phyloP scores from a whole-genome alignment of 2,113 vertebrate genomes.

The Heteronetta atricapilla region DNA sequence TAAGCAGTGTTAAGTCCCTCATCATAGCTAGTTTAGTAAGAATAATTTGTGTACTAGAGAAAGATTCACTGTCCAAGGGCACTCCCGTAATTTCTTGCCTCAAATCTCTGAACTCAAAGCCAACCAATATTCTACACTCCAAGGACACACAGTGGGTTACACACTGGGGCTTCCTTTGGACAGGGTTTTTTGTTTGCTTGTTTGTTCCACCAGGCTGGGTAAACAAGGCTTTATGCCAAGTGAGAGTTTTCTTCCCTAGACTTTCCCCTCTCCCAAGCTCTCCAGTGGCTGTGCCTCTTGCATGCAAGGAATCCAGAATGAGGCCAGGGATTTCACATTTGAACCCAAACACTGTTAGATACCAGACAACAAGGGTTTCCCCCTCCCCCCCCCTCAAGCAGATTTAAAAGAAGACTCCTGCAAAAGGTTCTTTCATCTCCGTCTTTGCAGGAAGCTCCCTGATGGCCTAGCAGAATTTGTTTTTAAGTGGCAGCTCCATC shows the following conservation, averaged over 20 bases:
- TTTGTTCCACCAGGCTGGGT: slow-evolving; percentile 42
- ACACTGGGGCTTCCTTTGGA: slow-evolving; percentile 18
- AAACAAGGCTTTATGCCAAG: slow-evolving; percentile 30
- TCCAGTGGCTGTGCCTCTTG: not conserved
- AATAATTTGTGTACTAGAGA: not conserved
- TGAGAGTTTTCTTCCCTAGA: not conserved
- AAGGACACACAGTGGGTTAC: slow-evolving; percentile 3
- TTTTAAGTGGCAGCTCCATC: slow-evolving; percentile 56
- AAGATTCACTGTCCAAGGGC: not conserved
- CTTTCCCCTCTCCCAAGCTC: not conserved
- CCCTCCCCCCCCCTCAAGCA: not conserved
- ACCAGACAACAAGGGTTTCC: slow-evolving; percentile 5
- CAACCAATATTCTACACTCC: not conserved
- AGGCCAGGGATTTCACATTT: slow-evolving; percentile 41
- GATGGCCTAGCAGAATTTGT: slow-evolving; percentile 15
- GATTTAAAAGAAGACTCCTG: slow-evolving; percentile 21
- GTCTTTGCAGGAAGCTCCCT: not conserved
- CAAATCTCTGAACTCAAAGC: not conserved
- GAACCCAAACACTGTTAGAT: slow-evolving; percentile 13
- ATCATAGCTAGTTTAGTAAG: not conserved
- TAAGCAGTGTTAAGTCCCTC: not conserved
- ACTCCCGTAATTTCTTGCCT: not conserved
- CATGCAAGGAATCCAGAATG: slow-evolving; percentile 28
- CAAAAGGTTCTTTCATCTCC: slow-evolving; percentile 36
- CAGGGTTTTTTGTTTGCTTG: slow-evolving; percentile 29